Base-by-base conservation (phyloP, 2,888 invertebrate species). In the Polymixis flavicincta region DNA sequence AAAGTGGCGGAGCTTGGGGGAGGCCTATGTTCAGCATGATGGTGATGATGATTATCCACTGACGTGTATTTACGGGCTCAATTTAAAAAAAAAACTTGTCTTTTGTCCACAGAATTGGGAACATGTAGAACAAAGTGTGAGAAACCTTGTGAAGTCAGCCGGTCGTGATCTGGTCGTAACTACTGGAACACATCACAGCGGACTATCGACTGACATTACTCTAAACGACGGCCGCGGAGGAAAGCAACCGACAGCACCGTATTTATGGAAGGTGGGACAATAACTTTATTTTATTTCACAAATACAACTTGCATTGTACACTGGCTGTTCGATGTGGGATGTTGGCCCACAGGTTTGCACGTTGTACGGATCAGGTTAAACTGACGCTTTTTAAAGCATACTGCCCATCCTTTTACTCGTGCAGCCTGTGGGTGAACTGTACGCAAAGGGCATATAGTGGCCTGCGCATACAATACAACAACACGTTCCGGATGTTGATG, bases 241-340 rank as follows among this genome's bases (percentile, higher is more conserved):
- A 4, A 66, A 66, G 32, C 90, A 91, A 76, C 66, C 78, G 0
- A 87, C 92, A 8, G 89, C 92, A 1, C 81, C 78, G 3, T 94
- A 90, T 78, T 74, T 94, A 37, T 94, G 94, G 94, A 94, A 94
- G 93, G 94, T 93, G 87, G 74, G 55, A 54, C 1, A 45, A 42
- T 11, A 7, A 25, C 54, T 54, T 45, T 25, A 50, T 76, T 14
- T 19, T 28, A 61, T 52, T 76, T 57, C n/a, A n/a, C 37, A 0
- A 17, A 28, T 8, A 14, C 6, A 48, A 55, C 4, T 32, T 13
- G 17, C 13, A 14, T 50, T 45, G n/a, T 19, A 2, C 42, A 32
- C 17, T 52, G n/a, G n/a, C n/a, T n/a, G n/a, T n/a, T n/a, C n/a
- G n/a, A n/a, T n/a, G n/a, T n/a, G n/a, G n/a, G n/a, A n/a, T n/a